Conservation (phyloP, 1,140 invertebrate genomes). For the Drosophila pseudoobscura region DNA sequence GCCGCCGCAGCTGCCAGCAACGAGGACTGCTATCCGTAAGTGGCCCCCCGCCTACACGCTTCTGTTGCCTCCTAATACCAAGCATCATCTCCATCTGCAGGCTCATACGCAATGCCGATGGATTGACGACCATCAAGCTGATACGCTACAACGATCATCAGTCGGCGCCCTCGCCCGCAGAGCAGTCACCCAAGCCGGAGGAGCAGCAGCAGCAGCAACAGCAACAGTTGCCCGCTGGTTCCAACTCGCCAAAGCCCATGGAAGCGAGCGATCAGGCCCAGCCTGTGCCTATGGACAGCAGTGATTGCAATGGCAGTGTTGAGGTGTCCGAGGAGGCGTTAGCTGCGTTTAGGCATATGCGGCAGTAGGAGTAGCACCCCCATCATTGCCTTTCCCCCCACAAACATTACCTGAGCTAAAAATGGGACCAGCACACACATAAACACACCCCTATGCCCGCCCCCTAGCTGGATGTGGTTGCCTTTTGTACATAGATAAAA, state of each 20-base stretch:
- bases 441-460: constrained; percentile 9
- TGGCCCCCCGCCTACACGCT: constrained; percentile 10
- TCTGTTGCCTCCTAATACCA: constrained; percentile 14
- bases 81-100: constrained; percentile 44
- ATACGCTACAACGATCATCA: constrained; percentile 76
- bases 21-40: constrained; percentile 83
- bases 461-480: constrained; percentile 49
- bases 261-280: constrained; percentile 54
- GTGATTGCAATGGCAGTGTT: constrained; percentile 58
- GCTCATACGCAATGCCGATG: constrained; percentile 82
- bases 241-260: constrained; percentile 61
- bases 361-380: constrained; percentile 38
- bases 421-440: constrained; percentile 63
- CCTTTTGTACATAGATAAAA: constrained; percentile 43
- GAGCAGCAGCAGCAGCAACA: constrained; percentile 20
- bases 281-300: constrained; percentile 75
- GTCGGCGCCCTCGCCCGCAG: constrained; percentile 21
- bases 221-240: constrained; percentile 5
- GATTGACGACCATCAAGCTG: constrained; percentile 83
- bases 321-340: constrained; percentile 45
- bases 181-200: constrained; percentile 60
- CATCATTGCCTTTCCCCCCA: constrained; percentile 4
- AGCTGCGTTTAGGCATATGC: constrained; percentile 57
- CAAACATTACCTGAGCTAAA: constrained; percentile 67
- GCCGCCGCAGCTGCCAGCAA: constrained; percentile 32